phyloP scores from a whole-genome alignment of 2,888 invertebrate genomes.

The Trachelus tabidus region DNA sequence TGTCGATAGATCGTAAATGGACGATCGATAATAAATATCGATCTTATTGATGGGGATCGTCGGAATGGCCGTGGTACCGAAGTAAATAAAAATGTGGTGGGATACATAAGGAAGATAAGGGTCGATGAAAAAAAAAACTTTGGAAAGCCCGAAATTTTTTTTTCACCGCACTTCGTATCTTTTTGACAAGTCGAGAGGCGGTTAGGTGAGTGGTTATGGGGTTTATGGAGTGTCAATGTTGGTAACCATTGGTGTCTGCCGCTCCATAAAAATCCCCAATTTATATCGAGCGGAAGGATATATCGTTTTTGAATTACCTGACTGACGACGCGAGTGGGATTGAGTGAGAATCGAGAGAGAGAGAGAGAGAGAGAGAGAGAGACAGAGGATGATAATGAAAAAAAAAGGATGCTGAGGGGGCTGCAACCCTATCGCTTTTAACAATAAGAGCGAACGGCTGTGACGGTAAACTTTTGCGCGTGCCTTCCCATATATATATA shows the following conservation, averaged over 20 bases:
- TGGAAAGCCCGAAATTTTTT: no score
- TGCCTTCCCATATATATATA: slow-evolving; percentile 22
- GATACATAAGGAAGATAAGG: no score
- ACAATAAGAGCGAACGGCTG: slow-evolving; percentile 24
- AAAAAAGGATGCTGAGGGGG: slow-evolving; percentile 27
- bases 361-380: not conserved
- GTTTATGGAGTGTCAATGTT: no score
- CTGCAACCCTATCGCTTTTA: slow-evolving; percentile 39
- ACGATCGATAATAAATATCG: no score
- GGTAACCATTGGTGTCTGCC: no score
- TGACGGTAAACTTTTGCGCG: slow-evolving; percentile 27
- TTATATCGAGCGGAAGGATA: slow-evolving; percentile 26
- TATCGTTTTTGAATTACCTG: slow-evolving; percentile 48
- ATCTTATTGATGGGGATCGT: no score
- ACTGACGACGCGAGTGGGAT: not conserved
- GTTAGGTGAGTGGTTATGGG: no score
- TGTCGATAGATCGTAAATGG: no score
- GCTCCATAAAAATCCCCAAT: slow-evolving; percentile 17
- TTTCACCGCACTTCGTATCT: no score
- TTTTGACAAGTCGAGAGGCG: not conserved
- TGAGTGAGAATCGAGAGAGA: not conserved
- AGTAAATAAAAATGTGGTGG: no score
- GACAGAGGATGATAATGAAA: not conserved
- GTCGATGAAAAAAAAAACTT: no score
- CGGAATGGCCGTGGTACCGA: no score